Percentiles rank a stretch among this genome's conserved stretches.
phyloP scores from a whole-genome alignment of 2,888 invertebrate genomes.

The Pteria penguin region DNA sequence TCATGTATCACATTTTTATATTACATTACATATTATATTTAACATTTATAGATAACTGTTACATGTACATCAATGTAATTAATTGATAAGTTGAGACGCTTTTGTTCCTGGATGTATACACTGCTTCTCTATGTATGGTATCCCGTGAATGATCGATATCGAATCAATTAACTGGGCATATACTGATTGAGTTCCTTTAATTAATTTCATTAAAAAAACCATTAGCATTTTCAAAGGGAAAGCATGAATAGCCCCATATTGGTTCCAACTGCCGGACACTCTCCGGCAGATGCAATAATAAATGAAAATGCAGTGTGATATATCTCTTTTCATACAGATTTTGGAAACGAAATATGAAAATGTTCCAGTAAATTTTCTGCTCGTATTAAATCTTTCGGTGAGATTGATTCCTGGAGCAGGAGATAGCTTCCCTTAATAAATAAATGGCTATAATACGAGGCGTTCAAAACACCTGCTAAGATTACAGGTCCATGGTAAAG shows the following conservation, averaged over 20 bases:
- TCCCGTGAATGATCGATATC: too few species aligned
- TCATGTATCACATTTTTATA: too few species aligned
- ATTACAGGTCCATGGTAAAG: not conserved
- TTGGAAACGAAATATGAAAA: slow-evolving; percentile 6
- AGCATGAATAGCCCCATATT: slow-evolving; percentile 11
- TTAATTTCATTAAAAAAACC: too few species aligned
- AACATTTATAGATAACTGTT: too few species aligned
- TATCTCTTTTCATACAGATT: not conserved
- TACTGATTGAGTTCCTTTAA: too few species aligned
- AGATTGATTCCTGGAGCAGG: not conserved
- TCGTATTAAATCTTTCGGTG: not conserved
- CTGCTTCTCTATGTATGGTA: too few species aligned
- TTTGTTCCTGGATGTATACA: too few species aligned
- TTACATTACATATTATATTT: too few species aligned
- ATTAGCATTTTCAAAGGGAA: slow-evolving; percentile 14
- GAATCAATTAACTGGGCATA: too few species aligned
- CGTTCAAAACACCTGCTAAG: not conserved
- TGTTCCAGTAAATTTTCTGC: not conserved
- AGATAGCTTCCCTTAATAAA: not conserved
- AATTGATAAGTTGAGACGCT: too few species aligned
- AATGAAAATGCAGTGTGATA: slow-evolving; percentile 9
- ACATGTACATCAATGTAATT: too few species aligned
- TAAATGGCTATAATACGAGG: not conserved
- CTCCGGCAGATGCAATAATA: slow-evolving; percentile 1
- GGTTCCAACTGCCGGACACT: slow-evolving; percentile 3